Base-by-base conservation (phyloP, 2,888 invertebrate species). In the Apotomis turbidana region DNA sequence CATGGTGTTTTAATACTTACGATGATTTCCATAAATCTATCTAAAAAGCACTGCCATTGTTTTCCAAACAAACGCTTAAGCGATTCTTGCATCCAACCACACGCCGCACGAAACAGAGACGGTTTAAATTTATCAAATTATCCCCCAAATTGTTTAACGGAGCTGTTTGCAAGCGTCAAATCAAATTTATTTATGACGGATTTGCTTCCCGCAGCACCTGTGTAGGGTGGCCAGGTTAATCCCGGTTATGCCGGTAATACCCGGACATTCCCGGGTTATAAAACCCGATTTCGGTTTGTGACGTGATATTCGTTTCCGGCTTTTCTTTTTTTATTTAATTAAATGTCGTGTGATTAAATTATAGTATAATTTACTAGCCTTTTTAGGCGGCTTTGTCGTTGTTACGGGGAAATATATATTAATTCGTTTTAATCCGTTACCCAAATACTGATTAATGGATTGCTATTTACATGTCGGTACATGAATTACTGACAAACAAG, bases 121-220 rank as follows among this genome's bases (percentile, higher is more conserved):
- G 71, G 74, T 80, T 79, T 74, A 74, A 74, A 76, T 81, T 80
- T 68, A 76, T 76, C 73, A 77, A 76, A 76, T 82, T 80, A 78
- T 76, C 78, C 75, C 76, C 77, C 77, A 85, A 85, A 89, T 87
- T 85, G 85, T 87, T 87, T 85, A 76, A 81, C 80, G 75, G 67
- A 78, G 78, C 78, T 86, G 84, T 90, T 90, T 87, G 85, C 82
- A 79, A 83, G 85, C 89, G 91, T 90, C 91, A 90, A 89, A 90
- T 88, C 84, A 86, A 87, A 90, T 88, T 88, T 88, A 91, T 91
- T 92, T 90, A 90, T 87, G 88, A 86, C 83, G 87, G 89, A 87
- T 89, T 90, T 87, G 78, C 81, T 77, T 74, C 78, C 83, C 82
- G 78, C 82, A 81, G 82, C 91, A 91, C 91, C 91, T 91, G 90